Conservation (phyloP, 2,113 vertebrate species). For the Osmerus mordax region DNA sequence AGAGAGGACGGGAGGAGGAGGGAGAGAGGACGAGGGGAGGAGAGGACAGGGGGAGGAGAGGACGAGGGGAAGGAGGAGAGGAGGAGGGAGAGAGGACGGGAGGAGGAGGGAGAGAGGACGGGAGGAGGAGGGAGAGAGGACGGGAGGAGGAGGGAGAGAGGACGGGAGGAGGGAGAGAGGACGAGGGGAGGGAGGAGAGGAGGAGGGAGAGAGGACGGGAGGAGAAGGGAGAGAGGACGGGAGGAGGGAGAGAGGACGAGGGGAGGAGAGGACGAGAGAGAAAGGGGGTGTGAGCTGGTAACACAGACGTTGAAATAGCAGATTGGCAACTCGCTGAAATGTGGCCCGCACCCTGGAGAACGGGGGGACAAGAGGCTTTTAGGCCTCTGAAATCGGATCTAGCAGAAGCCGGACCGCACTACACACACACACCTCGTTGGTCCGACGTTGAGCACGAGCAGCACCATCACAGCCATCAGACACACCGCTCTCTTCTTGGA, state of each 20-base stretch:
- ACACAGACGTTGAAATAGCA: conserved; percentile 17
- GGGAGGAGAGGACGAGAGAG: conserved; percentile 1
- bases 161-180: neutral
- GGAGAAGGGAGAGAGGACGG: neutral
- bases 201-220: neutral
- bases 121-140: too few relatives aligned
- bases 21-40: neutral
- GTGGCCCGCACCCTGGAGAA: neutral
- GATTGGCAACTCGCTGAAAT: conserved; percentile 24
- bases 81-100: neutral
- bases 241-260: too few relatives aligned
- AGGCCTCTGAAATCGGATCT: neutral
- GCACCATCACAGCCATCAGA: conserved; percentile 85
- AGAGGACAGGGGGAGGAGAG: neutral
- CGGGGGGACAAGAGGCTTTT: conserved; percentile 40
- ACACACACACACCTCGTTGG: conserved; percentile 78
- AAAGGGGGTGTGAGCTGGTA: conserved; percentile 12
- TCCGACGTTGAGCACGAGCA: conserved; percentile 81
- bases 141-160: neutral
- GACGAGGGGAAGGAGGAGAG: conserved; percentile 3
- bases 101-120: neutral
- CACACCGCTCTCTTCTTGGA: conserved; percentile 87
- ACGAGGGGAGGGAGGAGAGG: conserved; percentile 5
- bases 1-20: too few relatives aligned
- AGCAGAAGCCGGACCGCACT: conserved; percentile 40